Percentiles rank a stretch among this genome's conserved stretches.
Evolutionary conservation across 2,113 vertebrate genomes (phyloP).

Genomic region (Mobula hypostoma): DNA sequence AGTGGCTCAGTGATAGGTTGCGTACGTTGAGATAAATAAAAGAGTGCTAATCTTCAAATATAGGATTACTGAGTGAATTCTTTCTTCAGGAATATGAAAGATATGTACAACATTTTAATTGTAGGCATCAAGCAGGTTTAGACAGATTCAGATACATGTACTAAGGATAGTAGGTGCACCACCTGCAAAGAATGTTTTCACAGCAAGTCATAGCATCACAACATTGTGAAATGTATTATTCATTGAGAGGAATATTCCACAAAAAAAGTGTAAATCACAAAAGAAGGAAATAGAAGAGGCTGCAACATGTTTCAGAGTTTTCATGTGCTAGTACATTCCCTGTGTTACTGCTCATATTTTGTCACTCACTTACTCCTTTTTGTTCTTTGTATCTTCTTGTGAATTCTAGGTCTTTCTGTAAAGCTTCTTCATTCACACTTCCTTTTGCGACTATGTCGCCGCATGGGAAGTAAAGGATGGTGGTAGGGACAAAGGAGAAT

Average conservation of each 20-base stretch:
- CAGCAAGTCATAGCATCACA: background rate
- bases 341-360: background rate
- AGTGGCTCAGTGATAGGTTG: background rate
- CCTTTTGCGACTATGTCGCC: background rate
- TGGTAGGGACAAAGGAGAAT: background rate
- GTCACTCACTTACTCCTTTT: background rate
- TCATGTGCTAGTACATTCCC: background rate
- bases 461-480: background rate
- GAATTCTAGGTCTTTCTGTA: background rate
- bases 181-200: background rate
- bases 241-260: background rate
- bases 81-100: background rate
- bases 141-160: background rate
- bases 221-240: background rate
- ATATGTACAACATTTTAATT: background rate
- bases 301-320: background rate
- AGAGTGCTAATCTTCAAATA: background rate
- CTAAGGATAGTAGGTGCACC: background rate
- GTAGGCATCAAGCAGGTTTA: background rate
- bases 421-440: background rate
- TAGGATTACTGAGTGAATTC: background rate
- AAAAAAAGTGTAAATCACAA: background rate
- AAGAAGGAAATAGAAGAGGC: background rate
- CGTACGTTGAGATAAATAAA: background rate
- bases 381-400: background rate